A percentile compares a stretch with the other conserved stretches of the same genome.
Evolutionary conservation across 1,140 invertebrate species (phyloP).

Genomic region (Linepithema humile): DNA sequence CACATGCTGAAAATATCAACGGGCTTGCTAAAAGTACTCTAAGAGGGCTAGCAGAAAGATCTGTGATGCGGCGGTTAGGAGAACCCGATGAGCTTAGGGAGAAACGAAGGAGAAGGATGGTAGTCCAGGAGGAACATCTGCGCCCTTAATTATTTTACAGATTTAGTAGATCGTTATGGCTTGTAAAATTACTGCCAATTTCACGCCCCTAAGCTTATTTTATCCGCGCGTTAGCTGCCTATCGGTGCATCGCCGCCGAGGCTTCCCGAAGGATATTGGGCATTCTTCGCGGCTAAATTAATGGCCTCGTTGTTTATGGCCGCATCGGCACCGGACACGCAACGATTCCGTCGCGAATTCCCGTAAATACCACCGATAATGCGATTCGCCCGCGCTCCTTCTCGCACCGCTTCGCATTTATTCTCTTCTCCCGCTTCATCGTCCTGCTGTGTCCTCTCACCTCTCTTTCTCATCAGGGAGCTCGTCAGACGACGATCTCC

Average conservation of each 20-base stretch:
- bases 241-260: conserved; percentile 74
- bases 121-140: conserved; percentile 79
- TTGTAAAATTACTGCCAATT: conserved; percentile 85
- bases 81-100: conserved; percentile 21
- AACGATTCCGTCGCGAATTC: conserved; percentile 81
- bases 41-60: background rate
- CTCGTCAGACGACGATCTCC: background rate
- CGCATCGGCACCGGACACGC: conserved; percentile 79
- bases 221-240: conserved; percentile 77
- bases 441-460: background rate
- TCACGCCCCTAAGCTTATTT: conserved; percentile 84
- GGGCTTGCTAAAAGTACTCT: background rate
- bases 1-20: background rate
- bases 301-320: conserved; percentile 82
- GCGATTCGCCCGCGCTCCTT: conserved; percentile 51
- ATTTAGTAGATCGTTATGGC: conserved; percentile 85
- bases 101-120: conserved; percentile 17
- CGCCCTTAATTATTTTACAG: conserved; percentile 85
- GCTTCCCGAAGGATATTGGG: conserved; percentile 79
- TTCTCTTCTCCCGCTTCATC: background rate
- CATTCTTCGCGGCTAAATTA: conserved; percentile 82
- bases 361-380: conserved; percentile 76
- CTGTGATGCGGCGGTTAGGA: background rate
- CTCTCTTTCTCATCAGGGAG: background rate
- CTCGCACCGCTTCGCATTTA: background rate